These are phyloP conservation scores for Palythoa grandiflora DNA, from an alignment of 92 coral and sea anemone species.

Conservation along the genomic window DNA sequence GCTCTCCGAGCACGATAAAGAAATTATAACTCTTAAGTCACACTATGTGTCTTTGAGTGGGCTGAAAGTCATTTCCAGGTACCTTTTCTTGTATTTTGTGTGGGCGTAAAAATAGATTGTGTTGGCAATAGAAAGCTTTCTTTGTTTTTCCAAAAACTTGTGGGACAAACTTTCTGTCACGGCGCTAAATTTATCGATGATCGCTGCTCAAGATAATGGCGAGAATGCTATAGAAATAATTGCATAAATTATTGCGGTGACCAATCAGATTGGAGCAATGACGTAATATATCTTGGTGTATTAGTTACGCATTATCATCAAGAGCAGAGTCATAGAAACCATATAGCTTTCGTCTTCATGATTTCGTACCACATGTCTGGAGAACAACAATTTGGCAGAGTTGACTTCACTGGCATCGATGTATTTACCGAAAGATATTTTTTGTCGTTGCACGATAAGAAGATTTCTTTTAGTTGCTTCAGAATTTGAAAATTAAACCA, in stretches of 20 bases:
- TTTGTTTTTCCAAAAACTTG: not conserved
- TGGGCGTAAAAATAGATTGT: not conserved
- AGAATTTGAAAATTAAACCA: not conserved
- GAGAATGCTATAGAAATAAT: slow-evolving; percentile 35
- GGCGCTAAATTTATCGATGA: slow-evolving; percentile 35
- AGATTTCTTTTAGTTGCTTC: not conserved
- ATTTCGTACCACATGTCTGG: slow-evolving; percentile 28
- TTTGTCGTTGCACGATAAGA: not conserved
- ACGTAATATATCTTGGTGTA: slow-evolving; percentile 86
- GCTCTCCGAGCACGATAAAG: not conserved
- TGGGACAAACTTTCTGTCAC: slow-evolving; percentile 4
- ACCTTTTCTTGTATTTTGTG: not conserved
- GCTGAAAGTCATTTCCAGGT: not conserved
- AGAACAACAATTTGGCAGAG: slow-evolving; percentile 16
- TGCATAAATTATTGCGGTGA: slow-evolving; percentile 3
- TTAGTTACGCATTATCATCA: slow-evolving; percentile 76
- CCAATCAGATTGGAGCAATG: slow-evolving; percentile 69
- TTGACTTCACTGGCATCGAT: slow-evolving; percentile 9
- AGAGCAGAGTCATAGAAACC: slow-evolving; percentile 49
- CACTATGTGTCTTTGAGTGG: not conserved
- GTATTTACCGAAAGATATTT: not conserved
- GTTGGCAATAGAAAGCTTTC: not conserved
- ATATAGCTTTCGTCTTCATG: slow-evolving; percentile 19
- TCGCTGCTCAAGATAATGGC: slow-evolving; percentile 19
- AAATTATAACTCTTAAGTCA: not conserved